Evolutionary conservation across 2,888 invertebrate species (phyloP).

Genomic region (Caenorhabditis panamensis): DNA sequence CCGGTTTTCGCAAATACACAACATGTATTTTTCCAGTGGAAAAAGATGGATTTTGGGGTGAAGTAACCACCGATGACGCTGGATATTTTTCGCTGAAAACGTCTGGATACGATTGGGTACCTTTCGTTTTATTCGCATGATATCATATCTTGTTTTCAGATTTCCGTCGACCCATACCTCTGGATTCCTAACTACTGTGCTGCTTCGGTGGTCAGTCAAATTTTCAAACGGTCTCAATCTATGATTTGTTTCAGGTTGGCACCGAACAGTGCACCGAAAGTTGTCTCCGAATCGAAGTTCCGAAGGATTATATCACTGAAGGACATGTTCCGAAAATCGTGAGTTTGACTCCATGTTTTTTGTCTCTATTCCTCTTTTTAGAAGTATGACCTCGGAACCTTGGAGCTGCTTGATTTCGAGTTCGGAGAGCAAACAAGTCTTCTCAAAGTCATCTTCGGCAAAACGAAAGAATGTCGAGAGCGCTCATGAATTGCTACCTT

Average conservation of each 20-base stretch:
- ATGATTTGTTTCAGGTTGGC: too few species aligned
- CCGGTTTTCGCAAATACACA: too few species aligned
- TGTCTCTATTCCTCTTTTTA: not conserved
- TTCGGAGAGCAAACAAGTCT: not conserved
- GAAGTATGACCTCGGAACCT: not conserved
- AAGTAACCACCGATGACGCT: not conserved
- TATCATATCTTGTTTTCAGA: too few species aligned
- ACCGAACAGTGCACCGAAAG: not conserved
- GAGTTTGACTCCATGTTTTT: not conserved
- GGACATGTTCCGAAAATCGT: not conserved
- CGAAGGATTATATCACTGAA: not conserved
- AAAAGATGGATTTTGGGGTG: not conserved
- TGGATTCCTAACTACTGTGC: conserved; percentile 4
- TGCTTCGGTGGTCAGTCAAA: not conserved
- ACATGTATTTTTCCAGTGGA: not conserved
- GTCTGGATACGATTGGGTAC: not conserved
- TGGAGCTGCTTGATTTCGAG: not conserved
- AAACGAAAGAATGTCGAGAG: not conserved
- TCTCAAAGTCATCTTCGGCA: not conserved
- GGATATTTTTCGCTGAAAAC: conserved; percentile 12
- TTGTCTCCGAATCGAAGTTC: not conserved
- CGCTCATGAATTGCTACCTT: too few species aligned
- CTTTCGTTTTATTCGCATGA: not conserved
- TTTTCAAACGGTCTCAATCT: too few species aligned
- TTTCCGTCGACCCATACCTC: not conserved